A percentile compares a stretch with the other conserved stretches of the same genome.
These are phyloP conservation scores for Sympetrum striolatum DNA, from an alignment of 2,888 invertebrate genomes.

Conservation along the genomic window DNA sequence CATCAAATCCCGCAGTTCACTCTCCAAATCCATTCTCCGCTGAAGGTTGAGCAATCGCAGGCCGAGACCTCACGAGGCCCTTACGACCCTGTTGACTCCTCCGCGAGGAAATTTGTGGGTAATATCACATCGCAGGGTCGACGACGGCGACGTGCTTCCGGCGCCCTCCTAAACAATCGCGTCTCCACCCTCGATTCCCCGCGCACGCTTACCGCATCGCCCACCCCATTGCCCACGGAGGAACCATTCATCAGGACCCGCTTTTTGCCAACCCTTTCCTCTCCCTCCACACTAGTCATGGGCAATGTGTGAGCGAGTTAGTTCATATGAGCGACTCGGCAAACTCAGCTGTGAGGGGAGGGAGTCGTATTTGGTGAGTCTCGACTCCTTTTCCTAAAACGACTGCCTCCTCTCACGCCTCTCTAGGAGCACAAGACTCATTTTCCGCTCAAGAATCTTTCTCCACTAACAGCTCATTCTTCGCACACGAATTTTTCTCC, in stretches of 20 bases:
- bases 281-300: too few species aligned
- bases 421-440: too few species aligned
- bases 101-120: neutral
- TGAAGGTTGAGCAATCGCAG: neutral
- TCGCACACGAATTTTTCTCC: too few species aligned
- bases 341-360: too few species aligned
- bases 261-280: neutral
- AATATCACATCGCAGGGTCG: neutral
- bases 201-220: neutral
- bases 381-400: too few species aligned
- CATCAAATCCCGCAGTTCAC: neutral
- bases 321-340: too few species aligned
- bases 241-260: neutral
- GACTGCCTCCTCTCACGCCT: too few species aligned
- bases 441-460: too few species aligned
- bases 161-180: neutral
- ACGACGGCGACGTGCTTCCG: neutral
- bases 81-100: neutral
- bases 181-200: neutral
- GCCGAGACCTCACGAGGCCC: neutral
- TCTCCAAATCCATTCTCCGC: neutral
- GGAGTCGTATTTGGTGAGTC: too few species aligned
- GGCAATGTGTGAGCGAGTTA: too few species aligned
- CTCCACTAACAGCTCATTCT: too few species aligned
- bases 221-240: neutral